These are phyloP conservation scores for Rhombomys opimus DNA, from an alignment of 2,113 vertebrate species.

Conservation along the genomic window DNA sequence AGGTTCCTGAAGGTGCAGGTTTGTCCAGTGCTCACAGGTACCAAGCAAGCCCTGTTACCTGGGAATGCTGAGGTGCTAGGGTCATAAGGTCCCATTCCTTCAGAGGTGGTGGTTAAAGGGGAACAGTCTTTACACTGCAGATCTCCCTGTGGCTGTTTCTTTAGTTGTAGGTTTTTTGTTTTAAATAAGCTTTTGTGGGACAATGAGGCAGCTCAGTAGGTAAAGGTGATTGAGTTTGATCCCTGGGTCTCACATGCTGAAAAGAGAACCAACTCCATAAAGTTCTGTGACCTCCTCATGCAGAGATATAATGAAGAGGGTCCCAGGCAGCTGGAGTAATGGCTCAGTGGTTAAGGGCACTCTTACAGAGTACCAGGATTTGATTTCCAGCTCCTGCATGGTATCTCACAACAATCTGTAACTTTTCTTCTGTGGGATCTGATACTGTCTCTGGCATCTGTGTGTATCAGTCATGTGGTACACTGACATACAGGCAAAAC, in stretches of 20 bases:
- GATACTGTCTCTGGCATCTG: background rate
- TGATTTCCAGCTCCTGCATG: background rate
- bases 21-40: background rate
- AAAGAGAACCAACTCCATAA: background rate
- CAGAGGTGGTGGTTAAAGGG: background rate
- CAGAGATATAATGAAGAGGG: background rate
- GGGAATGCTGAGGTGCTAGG: background rate
- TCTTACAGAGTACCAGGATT: background rate
- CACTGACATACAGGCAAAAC: background rate
- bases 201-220: background rate
- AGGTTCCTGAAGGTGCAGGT: background rate
- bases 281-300: background rate
- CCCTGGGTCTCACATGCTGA: background rate
- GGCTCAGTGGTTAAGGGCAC: background rate
- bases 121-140: background rate
- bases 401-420: background rate
- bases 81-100: background rate
- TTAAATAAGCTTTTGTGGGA: background rate
- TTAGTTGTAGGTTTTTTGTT: background rate
- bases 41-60: background rate
- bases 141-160: background rate
- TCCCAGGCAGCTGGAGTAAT: background rate
- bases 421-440: background rate
- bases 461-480: background rate
- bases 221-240: background rate